phyloP scores from a whole-genome alignment of 2,797 vertebrate species.

The Babyrousa celebensis region DNA sequence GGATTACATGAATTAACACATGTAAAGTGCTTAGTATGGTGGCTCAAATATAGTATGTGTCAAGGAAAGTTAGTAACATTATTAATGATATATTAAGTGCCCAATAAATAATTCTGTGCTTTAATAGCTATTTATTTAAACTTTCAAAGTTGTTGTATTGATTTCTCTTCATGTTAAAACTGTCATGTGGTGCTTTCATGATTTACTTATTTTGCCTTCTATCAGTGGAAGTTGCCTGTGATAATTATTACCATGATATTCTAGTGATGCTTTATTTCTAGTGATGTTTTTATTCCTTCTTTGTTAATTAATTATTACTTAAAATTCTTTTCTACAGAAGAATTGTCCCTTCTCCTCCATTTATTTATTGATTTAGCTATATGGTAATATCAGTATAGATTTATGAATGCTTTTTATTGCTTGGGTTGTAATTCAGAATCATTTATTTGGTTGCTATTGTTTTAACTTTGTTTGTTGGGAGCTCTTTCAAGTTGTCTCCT shows the following conservation, averaged over 20 bases:
- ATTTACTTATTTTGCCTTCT: not conserved
- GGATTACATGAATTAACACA: not conserved
- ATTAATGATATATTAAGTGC: slow-evolving; percentile 17
- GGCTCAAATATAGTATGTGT: not conserved
- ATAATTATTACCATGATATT: not conserved
- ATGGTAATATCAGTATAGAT: not conserved
- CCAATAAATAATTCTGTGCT: not conserved
- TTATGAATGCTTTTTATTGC: not conserved
- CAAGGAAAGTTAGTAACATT: not conserved
- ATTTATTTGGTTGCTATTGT: not conserved
- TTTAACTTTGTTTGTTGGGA: not conserved
- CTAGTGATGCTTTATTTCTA: not conserved
- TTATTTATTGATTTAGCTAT: slow-evolving; percentile 10
- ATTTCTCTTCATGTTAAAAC: slow-evolving; percentile 46
- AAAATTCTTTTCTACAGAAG: not conserved
- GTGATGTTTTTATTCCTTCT: not conserved
- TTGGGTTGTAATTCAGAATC: not conserved
- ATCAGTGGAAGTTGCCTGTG: not conserved
- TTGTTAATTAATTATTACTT: slow-evolving; percentile 2
- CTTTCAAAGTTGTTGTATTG: not conserved
- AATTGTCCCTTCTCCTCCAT: not conserved
- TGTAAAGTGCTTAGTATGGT: not conserved
- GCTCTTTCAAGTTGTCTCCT: not conserved
- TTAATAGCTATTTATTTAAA: not conserved
- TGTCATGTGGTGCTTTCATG: not conserved